phyloP scores from a whole-genome alignment of 2,113 vertebrate genomes.

The Ranitomeya variabilis region DNA sequence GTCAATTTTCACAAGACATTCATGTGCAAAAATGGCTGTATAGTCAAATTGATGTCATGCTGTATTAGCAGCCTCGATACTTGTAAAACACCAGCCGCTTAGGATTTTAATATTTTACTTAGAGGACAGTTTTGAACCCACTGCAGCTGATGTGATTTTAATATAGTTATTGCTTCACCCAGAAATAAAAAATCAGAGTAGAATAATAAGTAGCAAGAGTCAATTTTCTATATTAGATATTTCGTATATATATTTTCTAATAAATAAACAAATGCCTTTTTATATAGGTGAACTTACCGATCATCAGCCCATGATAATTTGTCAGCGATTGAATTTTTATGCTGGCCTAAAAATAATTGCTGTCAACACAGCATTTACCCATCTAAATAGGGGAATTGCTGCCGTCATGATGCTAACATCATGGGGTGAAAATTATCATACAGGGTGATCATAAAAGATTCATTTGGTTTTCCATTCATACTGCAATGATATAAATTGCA shows the following conservation, averaged over 20 bases:
- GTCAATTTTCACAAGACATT: constrained; percentile 35
- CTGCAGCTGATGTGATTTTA: background rate
- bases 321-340: no score
- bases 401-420: no score
- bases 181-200: background rate
- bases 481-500: no score
- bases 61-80: constrained; percentile 2
- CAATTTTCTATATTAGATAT: background rate
- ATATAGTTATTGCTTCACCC: background rate
- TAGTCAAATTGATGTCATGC: constrained; percentile 34
- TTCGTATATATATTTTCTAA: background rate
- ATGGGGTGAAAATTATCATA: no score
- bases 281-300: no score
- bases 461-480: no score
- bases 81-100: constrained; percentile 33
- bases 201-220: background rate
- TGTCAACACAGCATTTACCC: no score
- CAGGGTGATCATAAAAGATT: no score
- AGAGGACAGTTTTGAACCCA: background rate
- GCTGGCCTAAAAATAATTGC: no score
- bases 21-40: constrained; percentile 10
- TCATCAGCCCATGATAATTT: no score
- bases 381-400: no score
- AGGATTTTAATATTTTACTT: constrained; percentile 26
- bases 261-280: background rate